Evolutionary conservation across 2,113 vertebrate genomes (phyloP).

Genomic region (Pavo muticus): DNA sequence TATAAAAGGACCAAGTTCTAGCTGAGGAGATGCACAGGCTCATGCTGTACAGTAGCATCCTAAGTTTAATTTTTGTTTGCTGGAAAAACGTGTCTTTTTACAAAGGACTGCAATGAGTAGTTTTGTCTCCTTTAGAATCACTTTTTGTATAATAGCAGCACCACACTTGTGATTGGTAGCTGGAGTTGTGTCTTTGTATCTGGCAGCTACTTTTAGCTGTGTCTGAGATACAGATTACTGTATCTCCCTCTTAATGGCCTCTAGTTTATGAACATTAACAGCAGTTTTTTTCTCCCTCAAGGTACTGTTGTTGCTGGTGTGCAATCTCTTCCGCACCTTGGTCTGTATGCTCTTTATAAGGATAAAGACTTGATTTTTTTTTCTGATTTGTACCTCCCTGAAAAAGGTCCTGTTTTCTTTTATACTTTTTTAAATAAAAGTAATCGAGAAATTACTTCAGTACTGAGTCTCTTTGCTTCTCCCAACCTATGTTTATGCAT

Average conservation of each 20-base stretch:
- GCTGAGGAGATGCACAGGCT: conserved; percentile 63
- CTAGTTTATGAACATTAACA: background rate
- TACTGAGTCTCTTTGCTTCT: background rate
- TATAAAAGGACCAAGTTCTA: conserved; percentile 74
- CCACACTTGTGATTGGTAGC: accelerated
- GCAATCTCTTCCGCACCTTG: background rate
- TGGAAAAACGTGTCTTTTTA: conserved; percentile 11
- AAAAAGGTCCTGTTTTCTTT: conserved; percentile 24
- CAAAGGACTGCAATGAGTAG: background rate
- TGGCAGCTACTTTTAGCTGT: background rate
- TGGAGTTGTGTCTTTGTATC: background rate
- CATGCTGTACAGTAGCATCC: background rate
- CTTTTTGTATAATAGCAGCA: background rate
- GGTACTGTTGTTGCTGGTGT: background rate
- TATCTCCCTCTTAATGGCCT: background rate
- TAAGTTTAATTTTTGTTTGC: background rate
- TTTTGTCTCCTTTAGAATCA: background rate
- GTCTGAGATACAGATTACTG: background rate
- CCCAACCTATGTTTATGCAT: background rate
- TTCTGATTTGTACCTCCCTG: background rate
- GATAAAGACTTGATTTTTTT: background rate
- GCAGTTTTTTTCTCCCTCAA: accelerated
- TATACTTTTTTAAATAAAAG: conserved; percentile 36
- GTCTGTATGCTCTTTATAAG: conserved; percentile 25
- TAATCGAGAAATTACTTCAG: background rate